These are phyloP conservation scores for Drosophila subpulchrella DNA, from an alignment of 1,140 invertebrate genomes.

Conservation along the genomic window DNA sequence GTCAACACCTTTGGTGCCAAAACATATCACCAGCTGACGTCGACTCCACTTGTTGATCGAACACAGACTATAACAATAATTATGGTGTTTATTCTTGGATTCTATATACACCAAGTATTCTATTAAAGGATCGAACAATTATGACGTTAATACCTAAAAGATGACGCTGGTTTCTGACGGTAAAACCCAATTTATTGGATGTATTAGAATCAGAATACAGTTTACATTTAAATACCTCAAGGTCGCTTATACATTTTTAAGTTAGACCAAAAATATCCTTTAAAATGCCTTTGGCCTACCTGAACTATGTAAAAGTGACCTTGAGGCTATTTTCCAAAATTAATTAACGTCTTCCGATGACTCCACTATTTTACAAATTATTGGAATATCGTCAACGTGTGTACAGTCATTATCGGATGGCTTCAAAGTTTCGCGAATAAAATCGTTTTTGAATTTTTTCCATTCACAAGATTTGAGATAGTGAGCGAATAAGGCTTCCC, in stretches of 20 bases:
- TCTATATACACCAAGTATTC: conserved; percentile 1
- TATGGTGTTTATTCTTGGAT: conserved; percentile 12
- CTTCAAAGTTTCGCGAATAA: conserved; percentile 69
- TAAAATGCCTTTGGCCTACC: background rate
- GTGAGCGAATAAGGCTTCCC: conserved; percentile 84
- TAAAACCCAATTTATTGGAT: background rate
- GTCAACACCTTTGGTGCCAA: conserved; percentile 52
- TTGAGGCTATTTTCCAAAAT: background rate
- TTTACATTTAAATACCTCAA: background rate
- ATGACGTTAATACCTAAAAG: background rate
- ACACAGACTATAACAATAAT: background rate
- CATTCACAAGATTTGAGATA: conserved; percentile 85
- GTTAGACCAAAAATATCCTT: background rate
- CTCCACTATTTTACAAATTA: conserved; percentile 76
- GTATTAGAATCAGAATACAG: background rate
- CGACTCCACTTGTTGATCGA: conserved; percentile 24
- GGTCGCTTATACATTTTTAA: background rate
- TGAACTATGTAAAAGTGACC: background rate
- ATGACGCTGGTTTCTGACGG: background rate
- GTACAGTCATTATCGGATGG: conserved; percentile 18
- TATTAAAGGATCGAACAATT: background rate
- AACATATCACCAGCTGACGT: conserved; percentile 53
- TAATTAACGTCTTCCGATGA: conserved; percentile 8
- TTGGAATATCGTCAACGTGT: conserved; percentile 66
- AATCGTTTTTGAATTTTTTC: conserved; percentile 84